Evolutionary conservation across 1,140 invertebrate species (phyloP), one percentile per base, ranked within the genome.

Genomic region (Leptoteleia sp.): DNA sequence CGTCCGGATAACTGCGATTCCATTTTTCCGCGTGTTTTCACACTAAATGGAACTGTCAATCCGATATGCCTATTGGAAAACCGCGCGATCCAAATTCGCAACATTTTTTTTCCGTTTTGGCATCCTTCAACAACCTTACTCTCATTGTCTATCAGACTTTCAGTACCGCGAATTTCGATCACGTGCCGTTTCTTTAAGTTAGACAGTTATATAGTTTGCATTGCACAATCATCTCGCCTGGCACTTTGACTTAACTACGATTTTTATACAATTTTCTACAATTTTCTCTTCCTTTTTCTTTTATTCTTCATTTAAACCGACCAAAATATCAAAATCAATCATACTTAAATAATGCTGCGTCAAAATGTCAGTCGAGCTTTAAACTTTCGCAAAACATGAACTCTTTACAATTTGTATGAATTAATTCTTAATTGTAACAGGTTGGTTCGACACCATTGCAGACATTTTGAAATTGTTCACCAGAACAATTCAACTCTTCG

Each of bases 381-480:
- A 43, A 73, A 80, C 67, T 79, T 80, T 80, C 50, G 52, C 64
- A 70, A 55, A 76, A 78, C 57, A 76, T 79, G 38, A 71, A 71
- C 48, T 55, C 38, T 25, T 54, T 62, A 27, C 50, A 67, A 16
- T 45, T 27, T 50, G 7, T 62, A 40, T 33, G 45, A 43, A 42
- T 40, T 35, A 52, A 19, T 42, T 45, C 22, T 33, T 33, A 33
- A 12, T 17, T 8, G 1, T 16, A 25, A 43, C 29, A 11, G 57
- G 43, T 50, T 50, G 7, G 1, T 12, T 40, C 12, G 38, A 31
- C 12, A 13, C 52, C 54, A 52, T 2, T 57, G 65, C 65, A 50
- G 42, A 50, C 40, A 33, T 7, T 37, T 3, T 22, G 2, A 22
- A 22, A 22, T 22, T 22, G 2, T 2, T 33, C 5, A 0, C 4